Evolutionary conservation across 2,113 vertebrate species (phyloP), one percentile per base, ranked within the genome.

Genomic region (Sigmodon hispidus): DNA sequence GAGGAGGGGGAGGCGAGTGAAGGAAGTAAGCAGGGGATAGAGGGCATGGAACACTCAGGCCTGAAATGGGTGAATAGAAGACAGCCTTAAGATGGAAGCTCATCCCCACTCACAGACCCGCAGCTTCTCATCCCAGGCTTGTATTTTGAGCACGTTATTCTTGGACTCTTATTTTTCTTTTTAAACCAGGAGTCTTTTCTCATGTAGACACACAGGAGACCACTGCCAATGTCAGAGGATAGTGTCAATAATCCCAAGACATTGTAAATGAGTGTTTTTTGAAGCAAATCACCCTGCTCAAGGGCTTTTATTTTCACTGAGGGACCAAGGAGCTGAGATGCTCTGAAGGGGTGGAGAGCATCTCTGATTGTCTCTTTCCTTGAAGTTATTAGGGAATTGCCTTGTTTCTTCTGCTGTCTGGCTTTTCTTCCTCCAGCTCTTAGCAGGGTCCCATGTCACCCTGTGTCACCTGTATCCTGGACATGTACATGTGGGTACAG

Each of bases 261-360:
- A 34, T 97, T 97, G 97, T 96, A 97, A 98, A 96, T 97, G 95
- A 95, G 93, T 97, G 96, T 98, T 98, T 84, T 98, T 97, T 96
- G 85, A 98, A 98, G 98, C 96, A 97, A 98, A 98, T 97, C 92
- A 95, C 94, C 87, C 95, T 97, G n/a, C 98, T 97, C 96, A 97
- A 97, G 96, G 91, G 84, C 75, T 57, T 97, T 97, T 96, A 96
- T 97, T 98, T 97, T 95, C 93, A 92, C 91, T 97, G 94, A 76
- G 69, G 87, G 90, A 96, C 90, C 80, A 69, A 97, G 97, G 43
- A 96, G 94, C 87, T 72, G 84, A 96, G 87, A 90, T 0, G 43
- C 79, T 95, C 89, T 86, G 72, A 95, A 81, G n/a, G n/a, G 93
- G 61, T 9, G 17, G 94, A 95, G 97, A 65, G 9, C 43, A 34